Evolutionary conservation across 2,888 invertebrate species (phyloP), one percentile per base, ranked within the genome.

Genomic region (Erebia epiphron): DNA sequence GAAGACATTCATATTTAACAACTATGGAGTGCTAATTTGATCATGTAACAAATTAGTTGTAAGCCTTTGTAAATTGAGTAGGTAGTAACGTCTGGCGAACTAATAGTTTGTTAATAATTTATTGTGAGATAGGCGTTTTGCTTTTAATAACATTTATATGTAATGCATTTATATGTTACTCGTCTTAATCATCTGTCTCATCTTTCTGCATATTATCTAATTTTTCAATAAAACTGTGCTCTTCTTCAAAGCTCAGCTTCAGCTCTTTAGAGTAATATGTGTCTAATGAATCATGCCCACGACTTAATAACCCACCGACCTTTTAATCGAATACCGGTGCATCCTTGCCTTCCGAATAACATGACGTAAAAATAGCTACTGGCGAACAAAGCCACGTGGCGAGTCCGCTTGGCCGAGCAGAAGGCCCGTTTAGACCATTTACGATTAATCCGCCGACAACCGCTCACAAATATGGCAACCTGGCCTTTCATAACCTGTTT

Each of bases 401-500:
- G 35, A 68, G 68, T 69, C 60, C 73, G 74, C 71, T 72, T 67
- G 72, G 72, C 69, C 75, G 72, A 73, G 75, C 78, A 75, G 78
- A 75, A 77, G 78, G 76, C 77, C 85, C 85, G 92, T 91, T 92
- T 91, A 87, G 89, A 87, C 92, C 92, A 87, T 92, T 92, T 93
- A 92, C 90, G 91, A 90, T 90, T 91, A 91, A 92, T 91, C 91
- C 92, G 90, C 89, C 87, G 85, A 86, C 86, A 84, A 83, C 83
- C 82, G 84, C 84, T 83, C 85, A 86, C 92, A 89, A 91, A 91
- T 89, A 90, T 91, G 92, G 92, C 87, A 91, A 90, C 89, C 86
- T 83, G 89, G 89, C 87, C 85, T 89, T 87, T 89, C 87, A 87
- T 90, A 93, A 92, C 92, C 92, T 91, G 92, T 92, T 92, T 93